Evolutionary conservation across 2,113 vertebrate species (phyloP), one percentile per base, ranked within the genome.

Genomic region (Meriones unguiculatus): DNA sequence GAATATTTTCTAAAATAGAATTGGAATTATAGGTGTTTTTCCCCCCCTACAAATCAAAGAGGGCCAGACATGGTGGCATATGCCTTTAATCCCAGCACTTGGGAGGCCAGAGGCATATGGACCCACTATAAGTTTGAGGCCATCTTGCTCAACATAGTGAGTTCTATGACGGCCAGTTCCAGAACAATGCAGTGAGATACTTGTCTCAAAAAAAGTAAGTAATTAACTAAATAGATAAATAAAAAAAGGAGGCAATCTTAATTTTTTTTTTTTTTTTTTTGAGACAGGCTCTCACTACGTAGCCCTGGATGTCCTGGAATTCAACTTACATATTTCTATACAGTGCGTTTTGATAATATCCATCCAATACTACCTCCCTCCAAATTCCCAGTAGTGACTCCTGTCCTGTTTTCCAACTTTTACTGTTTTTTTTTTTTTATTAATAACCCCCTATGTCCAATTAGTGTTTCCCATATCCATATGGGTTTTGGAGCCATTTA

Each of bases 1-100:
- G 41, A 50, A 14, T 67, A 75, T 80, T 93, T 93, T 80, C 64
- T 78, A 93, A 75, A 86, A 7, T 93, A 80, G 10, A 95, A 38
- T 89, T 86, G 81, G 18, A 18, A 15, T 86, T 64, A 64, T 46
- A 72, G 18, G 41, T 57, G 57, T 93, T 80, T 80, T 59, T n/a
- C 59, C 35, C 15, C 7, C 54, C 73, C 73, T 22, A 69, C 38
- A 13, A 13, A 76, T 50, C 50, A 50, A 76, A 76, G 41, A 76
- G 13, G 32, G 41, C 24, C 41, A 50, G 41, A 12, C 41, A 76
- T 76, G 41, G 41, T 76, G 24, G 41, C 75, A 46, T 46, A 46
- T 6, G 46, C 38, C 38, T 41, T 75, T 75, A 75, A 75, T 75
- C 72, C 38, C 38, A 50, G 24, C 41, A 50, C 12, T 25, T 14